A percentile compares a stretch with the other conserved stretches of the same genome.
These are phyloP conservation scores for Leptodactylus fallax DNA, from an alignment of 2,797 vertebrate genomes.

Conservation along the genomic window DNA sequence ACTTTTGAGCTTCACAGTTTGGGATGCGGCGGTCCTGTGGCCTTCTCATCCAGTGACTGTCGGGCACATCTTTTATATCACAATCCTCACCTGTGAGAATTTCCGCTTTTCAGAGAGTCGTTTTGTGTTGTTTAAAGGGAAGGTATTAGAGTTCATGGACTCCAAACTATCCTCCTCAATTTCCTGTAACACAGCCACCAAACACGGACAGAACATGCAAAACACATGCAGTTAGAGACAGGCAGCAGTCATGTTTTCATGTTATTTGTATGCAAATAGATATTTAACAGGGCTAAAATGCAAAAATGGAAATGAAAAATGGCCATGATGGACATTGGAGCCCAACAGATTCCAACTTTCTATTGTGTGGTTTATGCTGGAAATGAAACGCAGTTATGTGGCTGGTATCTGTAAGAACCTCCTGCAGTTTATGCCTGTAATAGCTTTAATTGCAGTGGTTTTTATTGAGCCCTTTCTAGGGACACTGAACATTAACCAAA, in stretches of 20 bases:
- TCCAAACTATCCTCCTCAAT: conserved; percentile 52
- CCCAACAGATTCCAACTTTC: neutral
- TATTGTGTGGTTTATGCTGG: neutral
- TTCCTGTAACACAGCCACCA: conserved; percentile 54
- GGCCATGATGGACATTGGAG: neutral
- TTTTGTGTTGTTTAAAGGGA: conserved; percentile 46
- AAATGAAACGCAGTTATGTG: neutral
- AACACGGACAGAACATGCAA: conserved; percentile 16
- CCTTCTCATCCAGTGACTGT: neutral
- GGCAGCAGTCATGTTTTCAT: neutral
- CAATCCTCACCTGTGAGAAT: conserved; percentile 50
- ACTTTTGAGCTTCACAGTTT: too few species aligned
- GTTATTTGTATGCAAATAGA: too few species aligned
- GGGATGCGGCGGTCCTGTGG: neutral
- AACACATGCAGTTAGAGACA: conserved; percentile 30
- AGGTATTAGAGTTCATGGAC: conserved; percentile 38
- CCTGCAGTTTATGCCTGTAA: too few species aligned
- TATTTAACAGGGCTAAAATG: too few species aligned
- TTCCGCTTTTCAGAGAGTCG: conserved; percentile 35
- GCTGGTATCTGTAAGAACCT: neutral
- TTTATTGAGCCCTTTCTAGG: too few species aligned
- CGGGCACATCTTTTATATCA: neutral
- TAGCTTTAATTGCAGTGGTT: too few species aligned
- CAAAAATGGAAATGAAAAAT: too few species aligned
- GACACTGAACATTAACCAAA: too few species aligned